Base-by-base conservation (phyloP, 2,888 invertebrate species). In the Xylota segnis region DNA sequence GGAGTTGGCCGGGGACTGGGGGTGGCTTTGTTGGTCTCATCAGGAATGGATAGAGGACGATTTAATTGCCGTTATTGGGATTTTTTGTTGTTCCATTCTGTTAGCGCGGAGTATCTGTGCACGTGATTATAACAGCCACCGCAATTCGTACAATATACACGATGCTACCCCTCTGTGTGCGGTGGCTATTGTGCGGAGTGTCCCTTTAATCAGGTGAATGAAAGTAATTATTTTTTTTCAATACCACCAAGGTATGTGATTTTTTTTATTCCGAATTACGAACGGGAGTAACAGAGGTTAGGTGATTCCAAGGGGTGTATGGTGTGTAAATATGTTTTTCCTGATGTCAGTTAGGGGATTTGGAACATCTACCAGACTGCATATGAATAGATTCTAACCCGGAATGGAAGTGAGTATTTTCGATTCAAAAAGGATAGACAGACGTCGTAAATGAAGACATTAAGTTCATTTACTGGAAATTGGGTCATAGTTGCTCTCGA, bases 1-100 rank as follows among this genome's bases (percentile, higher is more conserved):
- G 34, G 37, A 29, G 40, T 58, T 34, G 32, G 9, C 9, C 1
- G 9, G 34, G 23, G 10, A 18, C 18, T 16, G 27, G 27, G 12
- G 58, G 16, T 43, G 43, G 34, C 29, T 12, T 45, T 65, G 56
- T 56, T 65, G 54, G 56, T 45, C 54, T 63, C 65, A 23, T 65
- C 45, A 32, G 54, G 18, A 45, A 58, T 32, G 34, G 56, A 61
- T 50, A 27, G 56, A 58, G 43, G 63, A 47, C 70, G 54, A 59
- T 63, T 70, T 75, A 63, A 82, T 75, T 82, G 75, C 56, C 75
- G 29, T 82, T 75, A 82, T 82, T 82, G 82, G 56, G 54, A 75
- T 47, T 82, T 74, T 75, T 82, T 70, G 82, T 70, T 70, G 75
- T 82, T 75, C 43, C 75, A 37, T 32, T 59, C 12, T 14, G 70